These are phyloP conservation scores for Pinctada fucata DNA, from an alignment of 2,888 invertebrate species.

Conservation along the genomic window DNA sequence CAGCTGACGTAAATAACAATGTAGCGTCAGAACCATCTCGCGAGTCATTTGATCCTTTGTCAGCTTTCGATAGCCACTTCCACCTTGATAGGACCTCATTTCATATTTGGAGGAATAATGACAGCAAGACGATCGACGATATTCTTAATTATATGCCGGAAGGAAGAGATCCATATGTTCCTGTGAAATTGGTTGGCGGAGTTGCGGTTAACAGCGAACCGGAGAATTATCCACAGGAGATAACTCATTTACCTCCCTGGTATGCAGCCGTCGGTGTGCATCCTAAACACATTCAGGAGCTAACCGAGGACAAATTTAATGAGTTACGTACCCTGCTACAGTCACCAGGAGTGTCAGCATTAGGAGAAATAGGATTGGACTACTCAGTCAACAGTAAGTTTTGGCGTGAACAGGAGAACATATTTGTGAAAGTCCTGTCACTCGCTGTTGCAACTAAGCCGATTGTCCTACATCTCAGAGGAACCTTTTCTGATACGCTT, in stretches of 20 bases:
- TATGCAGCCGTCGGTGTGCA: neutral
- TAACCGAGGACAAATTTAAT: neutral
- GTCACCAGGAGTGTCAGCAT: neutral
- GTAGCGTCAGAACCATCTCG: no score
- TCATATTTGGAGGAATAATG: neutral
- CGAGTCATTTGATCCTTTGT: no score
- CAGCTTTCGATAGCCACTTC: slow-evolving; percentile 8
- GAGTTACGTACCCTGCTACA: neutral
- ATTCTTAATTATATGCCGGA: neutral
- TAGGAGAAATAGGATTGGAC: slow-evolving; percentile 3
- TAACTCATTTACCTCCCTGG: neutral
- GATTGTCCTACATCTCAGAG: no score
- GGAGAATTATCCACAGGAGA: neutral
- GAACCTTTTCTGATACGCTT: no score
- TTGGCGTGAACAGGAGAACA: neutral
- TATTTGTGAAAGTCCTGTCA: neutral
- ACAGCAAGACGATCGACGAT: neutral
- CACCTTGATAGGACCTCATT: slow-evolving; percentile 1
- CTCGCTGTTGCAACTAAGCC: neutral
- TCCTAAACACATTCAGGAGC: slow-evolving; percentile 1
- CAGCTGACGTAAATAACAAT: no score
- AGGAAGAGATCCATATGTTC: neutral
- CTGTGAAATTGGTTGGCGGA: neutral
- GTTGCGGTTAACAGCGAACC: slow-evolving; percentile 7
- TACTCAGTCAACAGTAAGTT: neutral